Evolutionary conservation across 2,797 vertebrate genomes (phyloP), one percentile per base, ranked within the genome.

Genomic region (Anisognathus igniventris): DNA sequence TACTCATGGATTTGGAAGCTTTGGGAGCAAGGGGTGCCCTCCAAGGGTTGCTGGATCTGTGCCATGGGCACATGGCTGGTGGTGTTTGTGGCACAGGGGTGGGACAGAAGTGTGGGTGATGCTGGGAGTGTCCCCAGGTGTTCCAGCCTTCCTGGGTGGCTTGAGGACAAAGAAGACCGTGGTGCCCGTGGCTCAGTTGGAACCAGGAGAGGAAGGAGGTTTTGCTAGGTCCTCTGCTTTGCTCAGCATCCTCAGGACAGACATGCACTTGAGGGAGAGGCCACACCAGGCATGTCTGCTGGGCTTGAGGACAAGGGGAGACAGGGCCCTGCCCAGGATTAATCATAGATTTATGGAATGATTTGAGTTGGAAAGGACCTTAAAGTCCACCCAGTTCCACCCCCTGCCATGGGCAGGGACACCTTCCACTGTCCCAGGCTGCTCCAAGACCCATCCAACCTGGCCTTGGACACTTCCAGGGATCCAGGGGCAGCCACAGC

Each of bases 371-470:
- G 21, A 83, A 58, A 23, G 3, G 5, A 31, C 13, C 19, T 65
- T 71, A 40, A 65, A 45, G 30, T 6, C 5, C 27, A 71, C 21
- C n/a, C 13, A 9, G 24, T 48, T 12, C 7, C 24, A 67, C 25
- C 1, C 4, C 1, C 9, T 83, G 54, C 47, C 24, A 16, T 19
- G 17, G 20, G 3, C n/a, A 76, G 17, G 20, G 42, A 56, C 56
- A 70, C 0, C 8, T 68, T 19, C n/a, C 62, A 30, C 37, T 11
- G 3, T 3, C 7, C 14, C 44, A 70, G 14, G 7, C 0, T 64
- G 14, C n/a, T 40, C 44, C 10, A 58, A 64, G 21, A 1, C 18
- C 18, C 0, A 0, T 9, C 14, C 25, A 71, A 0, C 15, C 1
- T 71, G 44, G 22, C 15, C 58, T 65, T 71, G 58, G 14, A 14